Evolutionary conservation across 1,140 invertebrate genomes (phyloP).

Genomic region (Ceratina calcarata): DNA sequence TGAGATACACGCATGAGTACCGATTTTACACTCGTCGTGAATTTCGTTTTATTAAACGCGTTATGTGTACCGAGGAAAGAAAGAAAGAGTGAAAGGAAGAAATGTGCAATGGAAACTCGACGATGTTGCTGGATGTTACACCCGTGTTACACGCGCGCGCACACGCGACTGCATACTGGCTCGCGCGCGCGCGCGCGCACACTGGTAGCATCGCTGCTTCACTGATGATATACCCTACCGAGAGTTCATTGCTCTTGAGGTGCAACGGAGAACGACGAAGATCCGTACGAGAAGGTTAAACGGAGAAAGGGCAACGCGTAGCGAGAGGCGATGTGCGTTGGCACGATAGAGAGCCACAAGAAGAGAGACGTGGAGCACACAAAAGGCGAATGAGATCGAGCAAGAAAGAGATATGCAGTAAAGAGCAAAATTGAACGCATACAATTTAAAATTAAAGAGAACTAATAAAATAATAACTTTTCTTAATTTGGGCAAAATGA

Average conservation of each 20-base stretch:
- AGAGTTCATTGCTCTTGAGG: conserved; percentile 78
- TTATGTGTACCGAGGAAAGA: conserved; percentile 30
- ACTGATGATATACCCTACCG: conserved; percentile 76
- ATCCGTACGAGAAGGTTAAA: conserved; percentile 17
- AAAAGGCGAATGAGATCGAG: conserved; percentile 43
- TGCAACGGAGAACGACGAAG: conserved; percentile 62
- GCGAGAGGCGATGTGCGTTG: conserved; percentile 4
- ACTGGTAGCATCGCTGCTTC: conserved; percentile 76
- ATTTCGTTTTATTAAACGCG: conserved; percentile 49
- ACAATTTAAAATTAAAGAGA: too few relatives aligned
- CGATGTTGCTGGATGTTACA: conserved; percentile 30
- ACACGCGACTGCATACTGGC: conserved; percentile 17
- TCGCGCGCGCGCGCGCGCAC: conserved; percentile 43
- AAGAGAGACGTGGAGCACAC: conserved; percentile 19
- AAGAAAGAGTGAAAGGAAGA: conserved; percentile 20
- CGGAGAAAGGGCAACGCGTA: conserved; percentile 19
- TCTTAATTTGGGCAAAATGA: too few relatives aligned
- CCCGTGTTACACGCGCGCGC: conserved; percentile 54
- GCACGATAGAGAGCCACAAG: conserved; percentile 20
- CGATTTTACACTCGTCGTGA: conserved; percentile 8
- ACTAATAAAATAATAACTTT: too few relatives aligned
- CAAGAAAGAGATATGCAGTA: conserved; percentile 15
- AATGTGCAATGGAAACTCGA: conserved; percentile 34
- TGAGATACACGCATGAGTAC: background rate
- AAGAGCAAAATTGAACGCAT: too few relatives aligned